These are phyloP conservation scores for Callocephalon fimbriatum DNA, from an alignment of 2,113 vertebrate genomes.

Conservation along the genomic window DNA sequence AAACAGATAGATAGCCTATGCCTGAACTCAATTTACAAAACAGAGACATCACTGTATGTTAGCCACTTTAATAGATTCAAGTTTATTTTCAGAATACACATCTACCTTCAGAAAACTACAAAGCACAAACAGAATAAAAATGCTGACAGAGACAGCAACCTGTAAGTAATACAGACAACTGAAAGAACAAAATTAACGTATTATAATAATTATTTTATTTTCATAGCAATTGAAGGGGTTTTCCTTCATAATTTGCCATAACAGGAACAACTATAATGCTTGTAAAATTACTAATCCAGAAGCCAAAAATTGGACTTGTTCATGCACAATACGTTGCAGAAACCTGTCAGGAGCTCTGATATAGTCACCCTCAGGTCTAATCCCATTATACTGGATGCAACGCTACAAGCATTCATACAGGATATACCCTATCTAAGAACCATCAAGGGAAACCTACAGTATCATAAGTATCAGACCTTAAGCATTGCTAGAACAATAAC, in stretches of 20 bases:
- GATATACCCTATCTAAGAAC: conserved; percentile 42
- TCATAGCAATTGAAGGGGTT: background rate
- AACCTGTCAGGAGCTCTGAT: conserved; percentile 51
- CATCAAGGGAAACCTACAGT: conserved; percentile 46
- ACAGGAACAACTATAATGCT: background rate
- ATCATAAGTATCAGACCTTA: conserved; percentile 41
- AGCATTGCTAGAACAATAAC: conserved; percentile 56
- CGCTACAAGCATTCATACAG: conserved; percentile 50
- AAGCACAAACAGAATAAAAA: conserved; percentile 73
- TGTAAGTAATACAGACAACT: conserved; percentile 41
- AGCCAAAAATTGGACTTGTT: conserved; percentile 17
- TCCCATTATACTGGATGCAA: conserved; percentile 68
- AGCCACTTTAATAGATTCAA: conserved; percentile 82
- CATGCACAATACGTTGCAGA: conserved; percentile 26
- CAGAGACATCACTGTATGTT: conserved; percentile 81
- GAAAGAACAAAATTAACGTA: conserved; percentile 45
- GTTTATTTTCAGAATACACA: conserved; percentile 82
- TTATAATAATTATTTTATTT: background rate
- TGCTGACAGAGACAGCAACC: conserved; percentile 51
- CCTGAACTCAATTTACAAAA: conserved; percentile 85
- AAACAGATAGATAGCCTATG: conserved; percentile 83
- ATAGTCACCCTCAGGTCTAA: conserved; percentile 61
- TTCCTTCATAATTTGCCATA: conserved; percentile 13
- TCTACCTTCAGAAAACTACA: conserved; percentile 73
- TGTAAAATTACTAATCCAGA: conserved; percentile 34